Conservation (phyloP, 2,888 invertebrate species). For the Cerastoderma edule region DNA sequence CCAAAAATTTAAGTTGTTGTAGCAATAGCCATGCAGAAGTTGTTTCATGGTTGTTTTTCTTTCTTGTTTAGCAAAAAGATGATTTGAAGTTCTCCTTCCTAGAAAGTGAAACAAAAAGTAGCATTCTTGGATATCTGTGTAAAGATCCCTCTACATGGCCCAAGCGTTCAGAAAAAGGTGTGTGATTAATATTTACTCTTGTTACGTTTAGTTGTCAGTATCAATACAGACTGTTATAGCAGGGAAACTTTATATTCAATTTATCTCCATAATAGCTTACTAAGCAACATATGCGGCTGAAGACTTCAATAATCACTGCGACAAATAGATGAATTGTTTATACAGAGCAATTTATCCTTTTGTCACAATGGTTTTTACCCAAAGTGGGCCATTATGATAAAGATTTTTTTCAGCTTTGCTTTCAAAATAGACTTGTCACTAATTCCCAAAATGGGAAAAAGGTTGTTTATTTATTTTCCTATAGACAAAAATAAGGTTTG, state of each 20-base stretch:
- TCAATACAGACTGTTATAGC: no score
- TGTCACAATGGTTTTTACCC: background rate
- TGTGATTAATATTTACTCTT: no score
- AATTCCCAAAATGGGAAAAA: no score
- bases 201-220: no score
- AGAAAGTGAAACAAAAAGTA: slow-evolving; percentile 25
- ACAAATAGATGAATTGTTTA: background rate
- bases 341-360: slow-evolving; percentile 2
- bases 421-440: no score
- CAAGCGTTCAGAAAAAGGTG: slow-evolving; percentile 45
- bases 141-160: slow-evolving; percentile 51
- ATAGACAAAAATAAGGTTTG: no score
- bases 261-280: background rate
- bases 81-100: slow-evolving; percentile 28
- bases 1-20: background rate
- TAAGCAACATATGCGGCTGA: background rate
- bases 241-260: background rate
- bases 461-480: no score
- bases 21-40: background rate
- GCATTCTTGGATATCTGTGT: slow-evolving; percentile 35
- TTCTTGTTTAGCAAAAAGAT: slow-evolving; percentile 28
- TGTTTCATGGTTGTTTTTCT: background rate
- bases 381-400: no score
- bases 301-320: background rate
- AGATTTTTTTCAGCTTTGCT: no score